Evolutionary conservation across 2,113 vertebrate genomes (phyloP).

Genomic region (Takifugu bimaculatus): DNA sequence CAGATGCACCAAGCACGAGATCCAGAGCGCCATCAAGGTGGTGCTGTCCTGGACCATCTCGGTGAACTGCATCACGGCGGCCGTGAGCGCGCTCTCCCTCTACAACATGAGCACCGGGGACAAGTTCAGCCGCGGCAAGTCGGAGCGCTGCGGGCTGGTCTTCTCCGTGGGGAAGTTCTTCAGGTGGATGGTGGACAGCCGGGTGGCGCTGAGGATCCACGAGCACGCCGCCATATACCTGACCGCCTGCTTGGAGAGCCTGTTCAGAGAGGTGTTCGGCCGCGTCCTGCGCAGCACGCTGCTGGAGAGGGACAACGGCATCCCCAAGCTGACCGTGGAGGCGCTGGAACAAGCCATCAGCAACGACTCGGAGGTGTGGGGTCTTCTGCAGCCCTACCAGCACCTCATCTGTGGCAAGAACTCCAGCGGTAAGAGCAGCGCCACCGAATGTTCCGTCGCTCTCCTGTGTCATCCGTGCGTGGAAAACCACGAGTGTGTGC

Average conservation of each 20-base stretch:
- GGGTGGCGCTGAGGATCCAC: slow-evolving; percentile 75
- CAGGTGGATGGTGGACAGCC: slow-evolving; percentile 81
- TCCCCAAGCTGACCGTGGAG: slow-evolving; percentile 72
- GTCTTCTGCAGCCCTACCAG: slow-evolving; percentile 78
- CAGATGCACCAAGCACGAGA: slow-evolving; percentile 77
- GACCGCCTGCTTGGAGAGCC: slow-evolving; percentile 75
- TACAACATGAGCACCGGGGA: slow-evolving; percentile 79
- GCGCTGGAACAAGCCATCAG: slow-evolving; percentile 74
- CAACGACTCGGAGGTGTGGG: slow-evolving; percentile 79
- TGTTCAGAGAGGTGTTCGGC: slow-evolving; percentile 72
- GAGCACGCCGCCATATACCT: slow-evolving; percentile 80
- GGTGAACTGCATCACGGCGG: slow-evolving; percentile 75
- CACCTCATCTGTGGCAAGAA: slow-evolving; percentile 81
- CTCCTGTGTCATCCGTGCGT: no score
- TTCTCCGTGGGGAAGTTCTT: slow-evolving; percentile 80
- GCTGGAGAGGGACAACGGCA: slow-evolving; percentile 72
- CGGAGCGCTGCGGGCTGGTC: slow-evolving; percentile 71
- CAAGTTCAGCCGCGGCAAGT: slow-evolving; percentile 73
- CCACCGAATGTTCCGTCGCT: no score
- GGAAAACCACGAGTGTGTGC: not conserved
- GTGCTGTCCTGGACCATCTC: slow-evolving; percentile 80
- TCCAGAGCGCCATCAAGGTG: slow-evolving; percentile 76
- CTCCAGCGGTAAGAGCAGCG: slow-evolving; percentile 72
- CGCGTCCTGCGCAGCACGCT: slow-evolving; percentile 71
- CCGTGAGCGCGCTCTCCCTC: slow-evolving; percentile 75